Percentiles rank a stretch among this genome's conserved stretches.
These are phyloP conservation scores for Podilymbus podiceps DNA, from an alignment of 2,113 vertebrate genomes.

Conservation along the genomic window DNA sequence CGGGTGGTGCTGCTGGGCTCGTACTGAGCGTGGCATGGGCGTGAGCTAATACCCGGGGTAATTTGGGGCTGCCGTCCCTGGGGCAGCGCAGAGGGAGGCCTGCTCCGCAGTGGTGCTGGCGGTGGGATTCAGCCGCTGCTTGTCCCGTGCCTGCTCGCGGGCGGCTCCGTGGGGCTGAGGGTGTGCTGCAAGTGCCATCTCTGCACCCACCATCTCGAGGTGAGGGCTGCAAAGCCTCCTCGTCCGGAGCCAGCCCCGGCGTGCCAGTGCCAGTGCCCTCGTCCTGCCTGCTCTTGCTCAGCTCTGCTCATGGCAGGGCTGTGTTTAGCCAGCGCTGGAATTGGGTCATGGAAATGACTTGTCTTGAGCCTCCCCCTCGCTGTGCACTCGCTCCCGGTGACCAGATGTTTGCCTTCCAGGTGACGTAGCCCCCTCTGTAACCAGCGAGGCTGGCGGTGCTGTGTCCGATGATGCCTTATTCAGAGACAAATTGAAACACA, in stretches of 20 bases:
- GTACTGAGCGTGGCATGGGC: not conserved
- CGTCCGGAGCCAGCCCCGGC: accelerated
- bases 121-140: not conserved
- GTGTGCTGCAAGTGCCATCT: accelerated
- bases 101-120: not conserved
- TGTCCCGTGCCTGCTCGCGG: accelerated
- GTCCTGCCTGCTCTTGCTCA: not conserved
- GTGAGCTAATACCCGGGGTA: accelerated
- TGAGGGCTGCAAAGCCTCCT: not conserved
- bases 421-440: conserved; percentile 70
- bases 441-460: conserved; percentile 74
- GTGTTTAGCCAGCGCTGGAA: not conserved
- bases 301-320: not conserved
- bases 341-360: not conserved
- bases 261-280: not conserved
- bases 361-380: accelerated
- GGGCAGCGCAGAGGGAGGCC: not conserved
- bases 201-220: accelerated
- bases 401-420: conserved; percentile 69
- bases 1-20: not conserved
- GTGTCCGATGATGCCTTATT: conserved; percentile 94
- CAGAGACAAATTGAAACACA: conserved; percentile 96
- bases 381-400: accelerated
- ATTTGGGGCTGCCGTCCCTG: not conserved
- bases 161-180: accelerated